Evolutionary conservation across 2,797 vertebrate genomes (phyloP).

Genomic region (Macropodus opercularis): DNA sequence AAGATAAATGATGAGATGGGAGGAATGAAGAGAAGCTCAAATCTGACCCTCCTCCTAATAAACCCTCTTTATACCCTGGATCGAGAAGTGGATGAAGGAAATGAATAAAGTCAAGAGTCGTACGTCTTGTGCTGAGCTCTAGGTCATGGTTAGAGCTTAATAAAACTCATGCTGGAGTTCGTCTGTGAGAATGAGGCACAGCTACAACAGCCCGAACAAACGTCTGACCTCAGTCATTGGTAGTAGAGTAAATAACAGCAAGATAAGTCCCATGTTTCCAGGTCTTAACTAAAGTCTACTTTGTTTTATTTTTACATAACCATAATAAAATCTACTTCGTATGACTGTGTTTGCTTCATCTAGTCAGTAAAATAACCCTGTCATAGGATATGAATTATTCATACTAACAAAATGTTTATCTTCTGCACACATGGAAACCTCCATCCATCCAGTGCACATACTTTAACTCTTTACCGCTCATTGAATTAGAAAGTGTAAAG

Average conservation of each 20-base stretch:
- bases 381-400: no score
- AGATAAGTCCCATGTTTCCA: background rate
- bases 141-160: conserved; percentile 47
- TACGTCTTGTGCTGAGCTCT: conserved; percentile 46
- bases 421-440: background rate
- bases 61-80: conserved; percentile 31
- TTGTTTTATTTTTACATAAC: no score
- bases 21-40: conserved; percentile 20
- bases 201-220: conserved; percentile 11
- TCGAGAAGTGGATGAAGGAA: conserved; percentile 33
- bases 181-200: conserved; percentile 33
- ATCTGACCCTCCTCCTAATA: conserved; percentile 30
- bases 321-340: no score
- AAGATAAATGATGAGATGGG: no score
- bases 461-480: conserved; percentile 27
- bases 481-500: conserved; percentile 41
- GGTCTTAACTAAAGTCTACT: no score
- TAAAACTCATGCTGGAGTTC: conserved; percentile 31
- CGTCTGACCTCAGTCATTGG: background rate
- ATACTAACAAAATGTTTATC: no score
- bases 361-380: background rate
- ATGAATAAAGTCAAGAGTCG: conserved; percentile 45
- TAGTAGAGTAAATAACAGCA: background rate
- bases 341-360: background rate
- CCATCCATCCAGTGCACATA: no score